phyloP scores from a whole-genome alignment of 2,113 vertebrate genomes.

The Dromaius novaehollandiae region DNA sequence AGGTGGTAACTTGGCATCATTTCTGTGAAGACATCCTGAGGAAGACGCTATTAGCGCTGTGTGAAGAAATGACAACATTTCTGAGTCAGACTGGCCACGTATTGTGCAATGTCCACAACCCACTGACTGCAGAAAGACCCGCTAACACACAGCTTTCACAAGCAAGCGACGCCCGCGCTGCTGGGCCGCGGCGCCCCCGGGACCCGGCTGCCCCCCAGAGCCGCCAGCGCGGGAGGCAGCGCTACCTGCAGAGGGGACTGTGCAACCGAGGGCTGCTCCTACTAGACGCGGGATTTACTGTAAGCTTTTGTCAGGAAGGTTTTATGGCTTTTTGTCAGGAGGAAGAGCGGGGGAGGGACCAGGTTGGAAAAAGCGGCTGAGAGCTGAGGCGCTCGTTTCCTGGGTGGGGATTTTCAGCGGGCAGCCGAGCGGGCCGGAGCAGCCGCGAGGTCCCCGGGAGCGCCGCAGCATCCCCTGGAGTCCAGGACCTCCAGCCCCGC shows the following conservation, averaged over 20 bases:
- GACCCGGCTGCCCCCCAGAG: background rate
- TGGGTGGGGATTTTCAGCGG: accelerated
- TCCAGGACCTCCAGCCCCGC: too few species aligned
- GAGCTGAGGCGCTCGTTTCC: background rate
- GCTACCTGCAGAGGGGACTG: background rate
- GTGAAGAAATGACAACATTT: background rate
- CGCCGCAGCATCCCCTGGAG: background rate
- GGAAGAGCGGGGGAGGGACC: background rate
- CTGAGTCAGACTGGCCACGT: background rate
- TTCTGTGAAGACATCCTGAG: background rate
- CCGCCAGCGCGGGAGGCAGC: background rate
- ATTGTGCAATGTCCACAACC: background rate
- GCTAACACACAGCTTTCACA: background rate
- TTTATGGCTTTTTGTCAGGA: background rate
- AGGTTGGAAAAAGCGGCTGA: background rate
- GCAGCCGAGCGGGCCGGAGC: background rate
- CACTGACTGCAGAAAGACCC: background rate
- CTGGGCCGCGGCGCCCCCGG: background rate
- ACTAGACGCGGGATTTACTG: background rate
- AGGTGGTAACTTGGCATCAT: background rate
- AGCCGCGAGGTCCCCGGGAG: background rate
- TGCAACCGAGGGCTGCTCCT: background rate
- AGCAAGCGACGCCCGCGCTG: background rate
- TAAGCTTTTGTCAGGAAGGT: background rate
- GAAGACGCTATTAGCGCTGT: background rate